These are phyloP conservation scores for Halcyon malimbica DNA, from an alignment of 2,113 vertebrate species.

Conservation along the genomic window DNA sequence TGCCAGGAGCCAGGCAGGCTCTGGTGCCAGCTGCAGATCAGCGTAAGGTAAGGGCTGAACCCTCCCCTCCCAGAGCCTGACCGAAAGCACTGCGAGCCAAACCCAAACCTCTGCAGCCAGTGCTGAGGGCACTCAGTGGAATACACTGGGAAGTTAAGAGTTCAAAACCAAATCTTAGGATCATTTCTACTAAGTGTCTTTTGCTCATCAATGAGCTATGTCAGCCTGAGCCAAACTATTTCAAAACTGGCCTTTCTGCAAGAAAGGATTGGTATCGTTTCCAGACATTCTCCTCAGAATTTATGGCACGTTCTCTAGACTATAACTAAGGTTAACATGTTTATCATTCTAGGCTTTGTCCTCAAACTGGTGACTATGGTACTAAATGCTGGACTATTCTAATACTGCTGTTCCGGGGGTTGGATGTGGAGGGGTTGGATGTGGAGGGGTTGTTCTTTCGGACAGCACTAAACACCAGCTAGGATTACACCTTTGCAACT, in stretches of 20 bases:
- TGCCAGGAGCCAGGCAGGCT: not conserved
- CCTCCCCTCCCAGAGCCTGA: not conserved
- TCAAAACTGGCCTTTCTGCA: not conserved
- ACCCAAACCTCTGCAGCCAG: not conserved
- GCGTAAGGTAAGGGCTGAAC: not conserved
- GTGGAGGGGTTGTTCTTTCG: not conserved
- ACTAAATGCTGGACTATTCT: not conserved
- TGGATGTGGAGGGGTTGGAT: not conserved
- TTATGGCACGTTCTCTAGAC: not conserved
- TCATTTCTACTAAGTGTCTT: not conserved
- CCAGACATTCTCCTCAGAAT: not conserved
- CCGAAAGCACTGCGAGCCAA: rapidly evolving
- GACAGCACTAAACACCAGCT: not conserved
- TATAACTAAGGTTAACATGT: not conserved
- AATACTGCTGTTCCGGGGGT: rapidly evolving
- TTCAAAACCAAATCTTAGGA: not conserved
- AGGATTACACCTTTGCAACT: not conserved
- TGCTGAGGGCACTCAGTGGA: not conserved
- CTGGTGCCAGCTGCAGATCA: not conserved
- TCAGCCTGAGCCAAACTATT: not conserved
- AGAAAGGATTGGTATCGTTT: not conserved
- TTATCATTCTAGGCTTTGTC: not conserved
- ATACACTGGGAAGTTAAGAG: not conserved
- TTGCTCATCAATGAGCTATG: not conserved
- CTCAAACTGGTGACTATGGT: not conserved